These are phyloP conservation scores for Calameuta filiformis DNA, from an alignment of 2,888 invertebrate species.

Conservation along the genomic window DNA sequence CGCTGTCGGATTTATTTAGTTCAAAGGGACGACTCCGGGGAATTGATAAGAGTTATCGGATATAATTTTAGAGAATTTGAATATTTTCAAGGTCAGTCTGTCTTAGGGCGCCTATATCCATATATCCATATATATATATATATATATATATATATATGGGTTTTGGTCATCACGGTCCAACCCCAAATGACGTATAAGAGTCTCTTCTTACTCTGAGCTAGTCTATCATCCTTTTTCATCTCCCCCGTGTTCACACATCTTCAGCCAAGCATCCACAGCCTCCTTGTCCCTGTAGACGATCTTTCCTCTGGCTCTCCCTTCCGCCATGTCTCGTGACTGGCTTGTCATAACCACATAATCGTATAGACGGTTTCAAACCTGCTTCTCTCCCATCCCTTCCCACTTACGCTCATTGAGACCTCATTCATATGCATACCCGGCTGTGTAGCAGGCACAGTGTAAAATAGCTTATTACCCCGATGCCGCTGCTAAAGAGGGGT, in stretches of 20 bases:
- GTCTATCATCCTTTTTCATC: background rate
- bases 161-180: background rate
- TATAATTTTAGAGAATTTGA: too few species aligned
- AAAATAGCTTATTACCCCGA: conserved; percentile 5
- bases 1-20: too few species aligned
- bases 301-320: background rate
- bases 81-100: too few species aligned
- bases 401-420: conserved; percentile 23
- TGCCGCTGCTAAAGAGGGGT: background rate
- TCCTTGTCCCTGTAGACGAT: background rate
- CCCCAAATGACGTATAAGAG: background rate
- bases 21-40: too few species aligned
- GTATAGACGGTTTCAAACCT: conserved; percentile 2
- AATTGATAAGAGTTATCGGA: too few species aligned
- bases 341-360: conserved; percentile 7
- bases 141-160: background rate
- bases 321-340: conserved; percentile 1
- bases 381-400: conserved; percentile 1
- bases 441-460: conserved; percentile 21
- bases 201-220: background rate
- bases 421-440: conserved; percentile 31
- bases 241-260: background rate
- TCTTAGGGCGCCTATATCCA: too few species aligned
- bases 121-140: too few species aligned
- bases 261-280: background rate